Base-by-base conservation (phyloP, 2,888 invertebrate genomes). In the Cistogaster globosa region DNA sequence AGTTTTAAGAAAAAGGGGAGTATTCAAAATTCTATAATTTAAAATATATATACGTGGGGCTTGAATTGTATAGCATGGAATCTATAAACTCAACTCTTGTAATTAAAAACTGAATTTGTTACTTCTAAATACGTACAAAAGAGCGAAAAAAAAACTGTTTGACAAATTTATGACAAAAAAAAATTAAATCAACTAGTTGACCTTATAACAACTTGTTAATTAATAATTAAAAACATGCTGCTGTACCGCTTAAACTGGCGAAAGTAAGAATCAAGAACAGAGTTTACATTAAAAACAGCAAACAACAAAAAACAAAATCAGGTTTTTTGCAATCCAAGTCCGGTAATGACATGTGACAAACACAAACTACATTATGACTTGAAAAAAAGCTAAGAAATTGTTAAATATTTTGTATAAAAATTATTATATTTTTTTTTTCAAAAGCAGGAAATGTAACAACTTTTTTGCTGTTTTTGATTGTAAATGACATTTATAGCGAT, bases 161-260 rank as follows among this genome's bases (percentile, higher is more conserved):
- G 32, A 58, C 26, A 71, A 26, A 58, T 58, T 57, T 42, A 69
- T 32, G 2, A 42, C 4, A 16, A 55, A 58, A 63, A 79, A 57
- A 62, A 58, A 72, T 55, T 57, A 82, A 58, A 72, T 60, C 51
- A 82, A 85, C 85, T 62, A 71, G 85, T 82, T 85, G 82, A 85
- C 85, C 85, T 85, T 78, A 79, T 77, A 81, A 84, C 53, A 62
- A 72, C 67, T 81, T 84, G 78, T 74, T 82, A 82, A 85, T 85
- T 85, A 75, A 60, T 79, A 67, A 85, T 72, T 75, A 58, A 78
- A 74, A 58, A 57, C 69, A 58, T 74, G 78, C 74, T 48, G 55
- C n/a, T 78, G 45, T 48, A 75, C 57, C 62, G 62, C 20, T 65
- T 58, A 69, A 63, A 75, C 69, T 58, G 76, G 84, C 77, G 81